Conservation (phyloP, 2,113 vertebrate genomes). For the Vanacampus margaritifer region DNA sequence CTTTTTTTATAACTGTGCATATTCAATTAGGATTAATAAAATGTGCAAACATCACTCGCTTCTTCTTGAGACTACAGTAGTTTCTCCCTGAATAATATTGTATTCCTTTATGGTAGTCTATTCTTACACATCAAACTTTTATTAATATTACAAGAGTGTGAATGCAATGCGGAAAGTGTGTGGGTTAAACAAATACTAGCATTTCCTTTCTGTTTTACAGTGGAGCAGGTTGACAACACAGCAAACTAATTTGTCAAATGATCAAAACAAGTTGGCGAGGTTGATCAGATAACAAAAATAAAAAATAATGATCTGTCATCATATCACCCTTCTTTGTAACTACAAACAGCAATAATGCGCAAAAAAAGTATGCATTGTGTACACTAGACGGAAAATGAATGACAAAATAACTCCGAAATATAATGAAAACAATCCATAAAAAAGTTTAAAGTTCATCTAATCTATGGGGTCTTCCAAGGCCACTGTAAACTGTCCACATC, state of each 20-base stretch:
- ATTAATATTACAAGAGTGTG: not conserved
- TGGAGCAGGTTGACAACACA: too few relatives aligned
- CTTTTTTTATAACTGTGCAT: too few relatives aligned
- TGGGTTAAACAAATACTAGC: too few relatives aligned
- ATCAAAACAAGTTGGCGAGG: not conserved
- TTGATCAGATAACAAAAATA: not conserved
- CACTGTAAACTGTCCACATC: conserved; percentile 34
- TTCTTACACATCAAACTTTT: not conserved
- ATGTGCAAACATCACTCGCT: not conserved
- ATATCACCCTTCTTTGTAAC: not conserved
- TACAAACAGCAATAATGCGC: not conserved
- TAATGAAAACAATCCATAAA: not conserved
- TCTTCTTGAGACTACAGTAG: not conserved
- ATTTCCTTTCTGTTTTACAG: too few relatives aligned
- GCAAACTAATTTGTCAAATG: not conserved
- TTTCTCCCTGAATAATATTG: not conserved
- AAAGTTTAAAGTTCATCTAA: not conserved
- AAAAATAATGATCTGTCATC: not conserved
- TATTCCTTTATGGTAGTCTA: not conserved
- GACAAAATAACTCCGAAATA: not conserved
- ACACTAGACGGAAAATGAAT: not conserved
- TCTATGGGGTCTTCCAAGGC: conserved; percentile 33
- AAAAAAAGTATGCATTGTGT: not conserved
- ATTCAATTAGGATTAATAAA: not conserved
- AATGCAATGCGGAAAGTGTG: too few relatives aligned